Evolutionary conservation across 2,797 vertebrate genomes (phyloP), one percentile per base, ranked within the genome.

Genomic region (Periophthalmus magnuspinnatus): DNA sequence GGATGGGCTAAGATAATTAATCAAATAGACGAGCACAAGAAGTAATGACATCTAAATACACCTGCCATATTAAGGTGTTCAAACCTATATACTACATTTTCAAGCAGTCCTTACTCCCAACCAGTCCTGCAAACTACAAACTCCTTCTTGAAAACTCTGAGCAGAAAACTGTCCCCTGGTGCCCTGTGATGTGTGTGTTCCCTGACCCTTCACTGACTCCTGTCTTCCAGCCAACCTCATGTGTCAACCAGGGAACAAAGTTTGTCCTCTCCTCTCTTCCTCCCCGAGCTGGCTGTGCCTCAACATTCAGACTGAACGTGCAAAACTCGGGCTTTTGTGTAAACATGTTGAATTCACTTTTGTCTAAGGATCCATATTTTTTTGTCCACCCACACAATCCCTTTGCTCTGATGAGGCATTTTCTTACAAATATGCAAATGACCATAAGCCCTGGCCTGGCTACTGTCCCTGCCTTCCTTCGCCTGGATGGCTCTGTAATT

Each of bases 401-500:
- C 58, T 78, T 55, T 61, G 17, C 71, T 67, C 76, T 65, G 11
- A 59, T 59, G 17, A 59, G 21, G 34, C 28, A 45, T 41, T 41
- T 22, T 22, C 24, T 55, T 36, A 41, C 55, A 72, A 13, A 64
- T 48, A 22, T 36, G 55, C 19, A 74, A 5, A 48, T 70, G 50
- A 66, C 69, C 68, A 76, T 72, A 70, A 52, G 55, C 73, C 70
- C 69, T 76, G 75, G 73, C 65, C 66, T 77, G 67, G 72, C 41
- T 82, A 71, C 57, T 70, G 64, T 67, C 74, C 32, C 68, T 41
- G 71, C 76, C 72, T 78, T 76, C 50, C 69, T 78, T 83, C 58
- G 86, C 78, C 78, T 82, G 81, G 54, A 81, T 88, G 70, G 66
- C 74, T 71, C 71, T 78, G 70, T 84, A 91, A 91, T 90, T 86